Percentiles rank a stretch among this genome's conserved stretches.
Conservation (phyloP, 1,140 invertebrate genomes). For the Solenopsis fugax region DNA sequence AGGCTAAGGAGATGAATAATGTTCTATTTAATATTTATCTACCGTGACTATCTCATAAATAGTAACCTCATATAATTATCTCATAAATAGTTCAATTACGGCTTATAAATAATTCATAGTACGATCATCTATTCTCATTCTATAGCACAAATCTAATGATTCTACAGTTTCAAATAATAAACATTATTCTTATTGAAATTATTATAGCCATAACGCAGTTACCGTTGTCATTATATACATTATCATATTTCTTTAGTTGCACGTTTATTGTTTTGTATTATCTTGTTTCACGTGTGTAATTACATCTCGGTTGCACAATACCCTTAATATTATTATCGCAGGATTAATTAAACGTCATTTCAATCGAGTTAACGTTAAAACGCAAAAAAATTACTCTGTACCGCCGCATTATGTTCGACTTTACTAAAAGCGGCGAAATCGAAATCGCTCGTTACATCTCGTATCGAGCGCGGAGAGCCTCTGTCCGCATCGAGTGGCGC, state of each 20-base stretch:
- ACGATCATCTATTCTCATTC: neutral
- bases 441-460: constrained; percentile 47
- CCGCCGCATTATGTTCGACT: neutral
- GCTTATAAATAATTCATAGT: constrained; percentile 16
- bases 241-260: neutral
- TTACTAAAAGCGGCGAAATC: constrained; percentile 8
- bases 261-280: neutral
- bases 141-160: neutral
- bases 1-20: constrained; percentile 1
- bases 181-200: neutral
- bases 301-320: neutral
- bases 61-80: constrained; percentile 10
- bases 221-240: neutral
- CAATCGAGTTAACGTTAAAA: neutral
- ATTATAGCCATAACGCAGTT: neutral
- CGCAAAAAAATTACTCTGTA: constrained; percentile 1
- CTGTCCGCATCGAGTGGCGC: constrained; percentile 3
- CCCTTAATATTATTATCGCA: neutral
- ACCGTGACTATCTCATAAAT: constrained; percentile 3
- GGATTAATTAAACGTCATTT: constrained; percentile 28
- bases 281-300: neutral
- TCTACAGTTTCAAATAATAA: neutral
- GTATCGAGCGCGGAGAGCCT: neutral
- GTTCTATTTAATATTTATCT: constrained; percentile 1
- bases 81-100: constrained; percentile 1